Evolutionary conservation across 2,113 vertebrate genomes (phyloP), one percentile per base, ranked within the genome.

Genomic region (Glaucomys volans): DNA sequence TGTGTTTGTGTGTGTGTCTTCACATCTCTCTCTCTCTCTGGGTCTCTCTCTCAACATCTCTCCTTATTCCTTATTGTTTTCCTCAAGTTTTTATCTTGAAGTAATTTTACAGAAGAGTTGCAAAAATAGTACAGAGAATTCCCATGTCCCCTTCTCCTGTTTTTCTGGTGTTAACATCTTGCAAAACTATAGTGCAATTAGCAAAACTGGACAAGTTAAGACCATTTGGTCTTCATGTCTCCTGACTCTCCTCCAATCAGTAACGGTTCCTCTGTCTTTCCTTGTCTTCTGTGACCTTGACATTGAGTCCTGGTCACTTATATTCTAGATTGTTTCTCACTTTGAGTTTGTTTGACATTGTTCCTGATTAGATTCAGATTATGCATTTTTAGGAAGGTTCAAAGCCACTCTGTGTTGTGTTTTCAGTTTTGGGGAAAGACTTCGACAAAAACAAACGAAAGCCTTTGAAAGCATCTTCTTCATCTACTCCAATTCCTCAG

Each of bases 51-150:
- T 24, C 24, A 26, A 26, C 22, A 26, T 59, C 30, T 47, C 54
- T 71, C 62, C n/a, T 92, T 83, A 67, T 35, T 92, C 90, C 90
- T 52, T 18, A 9, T 52, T 75, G 24, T 44, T 16, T 32, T 75
- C 62, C 59, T 42, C 24, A 67, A 67, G 37, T 50, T 94, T 79
- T 75, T 35, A 72, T 83, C 67, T 83, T 77, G 40, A 91, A 93
- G 71, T 90, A 54, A 67, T 67, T 69, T 85, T 47, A 52, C 13
- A 32, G 14, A 50, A 90, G n/a, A 91, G 71, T 57, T 76, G 40
- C 86, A 81, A 76, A 96, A 71, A 12, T 64, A 79, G 64, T 7
- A 67, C 59, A 79, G 40, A 57, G 54, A 62, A 67, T 89, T 81
- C 59, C 80, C 5, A 0, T 12, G 28, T 52, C 9, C 47, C 20